These are phyloP conservation scores for Meloidogyne chitwoodi DNA, from an alignment of 1,140 invertebrate genomes.

Conservation along the genomic window DNA sequence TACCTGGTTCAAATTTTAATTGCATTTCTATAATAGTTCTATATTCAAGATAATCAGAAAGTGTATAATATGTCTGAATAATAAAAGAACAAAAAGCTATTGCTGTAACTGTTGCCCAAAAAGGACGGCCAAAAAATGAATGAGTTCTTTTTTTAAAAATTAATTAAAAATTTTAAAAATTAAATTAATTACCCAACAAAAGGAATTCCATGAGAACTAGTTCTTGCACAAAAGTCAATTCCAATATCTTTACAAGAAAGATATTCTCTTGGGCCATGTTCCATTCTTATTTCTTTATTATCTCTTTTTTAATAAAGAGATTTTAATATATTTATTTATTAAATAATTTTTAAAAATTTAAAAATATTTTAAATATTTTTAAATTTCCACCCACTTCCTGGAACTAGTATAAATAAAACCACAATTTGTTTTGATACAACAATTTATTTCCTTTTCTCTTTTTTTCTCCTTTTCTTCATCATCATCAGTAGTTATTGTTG, in stretches of 20 bases:
- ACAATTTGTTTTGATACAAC: too few species aligned
- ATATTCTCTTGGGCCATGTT: constrained; percentile 40
- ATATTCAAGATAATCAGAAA: constrained; percentile 56
- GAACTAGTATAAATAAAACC: too few species aligned
- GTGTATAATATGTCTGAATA: constrained; percentile 57
- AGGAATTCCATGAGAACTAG: constrained; percentile 58
- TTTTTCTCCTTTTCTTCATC: too few species aligned
- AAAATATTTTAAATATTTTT: too few species aligned
- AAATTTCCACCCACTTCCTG: too few species aligned
- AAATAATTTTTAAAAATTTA: too few species aligned
- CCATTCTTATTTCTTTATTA: constrained; percentile 25
- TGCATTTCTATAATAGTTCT: constrained; percentile 60
- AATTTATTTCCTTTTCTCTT: too few species aligned
- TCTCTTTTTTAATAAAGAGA: not conserved
- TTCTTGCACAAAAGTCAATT: constrained; percentile 57
- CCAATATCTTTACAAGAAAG: constrained; percentile 46
- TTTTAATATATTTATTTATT: too few species aligned
- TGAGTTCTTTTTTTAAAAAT: constrained; percentile 38
- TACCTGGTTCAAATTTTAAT: constrained; percentile 58
- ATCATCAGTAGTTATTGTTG: too few species aligned
- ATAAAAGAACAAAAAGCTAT: constrained; percentile 47
- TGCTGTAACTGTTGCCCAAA: constrained; percentile 49
- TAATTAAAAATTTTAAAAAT: not conserved
- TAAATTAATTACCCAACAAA: constrained; percentile 47
- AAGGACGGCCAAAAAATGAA: constrained; percentile 54